Base-by-base conservation (phyloP, 2,113 vertebrate genomes). In the Fulmarus glacialis region DNA sequence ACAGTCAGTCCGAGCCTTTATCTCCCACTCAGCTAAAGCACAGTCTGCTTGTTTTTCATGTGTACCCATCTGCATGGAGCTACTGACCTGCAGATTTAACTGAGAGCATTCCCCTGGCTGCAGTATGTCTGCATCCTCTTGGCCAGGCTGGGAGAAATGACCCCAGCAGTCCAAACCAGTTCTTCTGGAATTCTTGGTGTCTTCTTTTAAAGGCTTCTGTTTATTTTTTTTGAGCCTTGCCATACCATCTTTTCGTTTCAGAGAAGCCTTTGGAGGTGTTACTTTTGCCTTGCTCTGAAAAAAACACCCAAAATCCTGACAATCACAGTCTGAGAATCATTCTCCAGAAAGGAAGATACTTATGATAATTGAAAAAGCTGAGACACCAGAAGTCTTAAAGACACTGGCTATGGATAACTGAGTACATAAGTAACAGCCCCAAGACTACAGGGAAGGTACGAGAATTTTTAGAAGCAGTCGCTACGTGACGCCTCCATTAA, bases 221-320 rank as follows among this genome's bases (percentile, higher is more conserved):
- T 87, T 96, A 23, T 38, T 94, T 92, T 96, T 98, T 85, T 96
- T 95, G 48, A 95, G 74, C 68, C 93, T 96, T 80, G 47, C 53
- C 40, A 68, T 88, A 29, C 82, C 75, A 29, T 98, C 87, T 29
- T 81, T 88, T 87, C 56, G 21, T 92, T 91, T 96, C 55, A 97
- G 94, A 68, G 98, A 98, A 91, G 80, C 50, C 26, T 84, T 96
- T 38, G 1, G 64, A 88, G 90, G 32, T 74, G 38, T 73, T 62
- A 12, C 26, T 85, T 83, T 94, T 67, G n/a, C 8, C 23, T 90
- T 94, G 21, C 21, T 56, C 59, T 92, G 34, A 38, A 78, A 90
- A 97, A 67, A 58, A 8, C n/a, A 53, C 52, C 15, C 52, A 59
- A 60, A 80, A 13, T 56, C 17, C 21, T 55, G 38, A 58, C 24